phyloP scores from a whole-genome alignment of 1,140 invertebrate genomes.

The Physella acuta region DNA sequence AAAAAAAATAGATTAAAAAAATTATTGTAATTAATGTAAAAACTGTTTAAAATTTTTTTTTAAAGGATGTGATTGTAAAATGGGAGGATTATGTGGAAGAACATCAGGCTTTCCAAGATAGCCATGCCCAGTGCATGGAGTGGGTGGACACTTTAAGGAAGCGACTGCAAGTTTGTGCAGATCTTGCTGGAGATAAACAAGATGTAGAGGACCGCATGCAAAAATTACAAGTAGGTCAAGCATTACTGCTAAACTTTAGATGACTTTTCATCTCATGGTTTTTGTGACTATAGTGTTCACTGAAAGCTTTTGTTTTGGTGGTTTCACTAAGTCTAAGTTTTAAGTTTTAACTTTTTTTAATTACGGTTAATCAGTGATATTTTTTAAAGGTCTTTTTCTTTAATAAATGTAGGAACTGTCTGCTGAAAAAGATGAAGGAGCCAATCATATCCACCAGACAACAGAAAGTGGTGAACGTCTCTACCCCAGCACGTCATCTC shows the following conservation, averaged over 20 bases:
- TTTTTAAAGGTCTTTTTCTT: no score
- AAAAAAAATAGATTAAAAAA: neutral
- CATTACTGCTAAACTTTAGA: no score
- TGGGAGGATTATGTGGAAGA: constrained; percentile 85
- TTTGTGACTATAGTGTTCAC: no score
- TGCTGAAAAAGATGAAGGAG: constrained; percentile 78
- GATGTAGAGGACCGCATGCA: constrained; percentile 83
- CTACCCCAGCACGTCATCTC: constrained; percentile 88
- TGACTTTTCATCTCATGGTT: no score
- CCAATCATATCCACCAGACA: constrained; percentile 79
- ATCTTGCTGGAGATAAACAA: constrained; percentile 83
- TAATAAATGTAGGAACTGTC: constrained; percentile 71
- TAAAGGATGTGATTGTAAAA: constrained; percentile 58
- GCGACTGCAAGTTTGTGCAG: constrained; percentile 76
- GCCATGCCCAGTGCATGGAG: constrained; percentile 74
- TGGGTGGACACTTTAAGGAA: constrained; percentile 74
- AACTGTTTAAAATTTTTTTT: neutral
- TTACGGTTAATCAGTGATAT: no score
- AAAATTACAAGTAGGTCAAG: constrained; percentile 66
- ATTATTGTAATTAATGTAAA: neutral
- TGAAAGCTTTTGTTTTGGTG: no score
- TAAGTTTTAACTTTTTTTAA: no score
- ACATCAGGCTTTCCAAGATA: constrained; percentile 78
- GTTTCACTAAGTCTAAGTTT: no score
- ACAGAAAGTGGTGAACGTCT: constrained; percentile 88